Evolutionary conservation across 1,140 invertebrate genomes (phyloP).

Genomic region (Parapsyche elsis): DNA sequence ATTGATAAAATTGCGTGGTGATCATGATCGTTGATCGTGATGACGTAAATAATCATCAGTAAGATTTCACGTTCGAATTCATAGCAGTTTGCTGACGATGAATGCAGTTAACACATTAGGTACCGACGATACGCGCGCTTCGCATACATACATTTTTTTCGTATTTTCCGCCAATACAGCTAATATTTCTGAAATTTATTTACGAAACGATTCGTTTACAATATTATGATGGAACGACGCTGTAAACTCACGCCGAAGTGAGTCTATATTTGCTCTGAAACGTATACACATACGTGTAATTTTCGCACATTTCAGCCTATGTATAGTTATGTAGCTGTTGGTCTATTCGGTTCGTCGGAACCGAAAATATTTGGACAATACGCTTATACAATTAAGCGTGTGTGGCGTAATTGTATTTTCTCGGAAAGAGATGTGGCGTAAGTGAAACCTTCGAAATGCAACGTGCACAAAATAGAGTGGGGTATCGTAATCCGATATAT

Average conservation of each 20-base stretch:
- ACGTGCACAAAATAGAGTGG: not conserved
- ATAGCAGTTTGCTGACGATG: too few species aligned
- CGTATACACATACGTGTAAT: not conserved
- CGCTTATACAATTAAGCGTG: not conserved
- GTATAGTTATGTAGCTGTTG: too few species aligned
- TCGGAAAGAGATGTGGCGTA: not conserved
- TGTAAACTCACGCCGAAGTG: not conserved
- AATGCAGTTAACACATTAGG: too few species aligned
- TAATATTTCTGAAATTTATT: not conserved
- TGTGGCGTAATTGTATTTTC: not conserved
- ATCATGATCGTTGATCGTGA: too few species aligned
- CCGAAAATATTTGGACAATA: not conserved
- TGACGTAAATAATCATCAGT: too few species aligned
- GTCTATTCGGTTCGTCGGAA: not conserved
- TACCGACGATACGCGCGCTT: too few species aligned
- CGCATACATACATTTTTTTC: too few species aligned
- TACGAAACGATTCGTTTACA: not conserved
- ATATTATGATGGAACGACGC: constrained; percentile 3
- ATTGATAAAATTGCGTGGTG: too few species aligned
- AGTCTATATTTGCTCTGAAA: constrained; percentile 20
- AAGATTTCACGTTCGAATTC: too few species aligned
- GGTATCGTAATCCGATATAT: constrained; percentile 14
- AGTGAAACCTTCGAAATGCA: constrained; percentile 13
- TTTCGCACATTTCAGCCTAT: constrained; percentile 4
- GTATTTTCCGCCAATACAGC: too few species aligned